Base-by-base conservation (phyloP, 2,797 vertebrate species). In the Mallotus villosus region DNA sequence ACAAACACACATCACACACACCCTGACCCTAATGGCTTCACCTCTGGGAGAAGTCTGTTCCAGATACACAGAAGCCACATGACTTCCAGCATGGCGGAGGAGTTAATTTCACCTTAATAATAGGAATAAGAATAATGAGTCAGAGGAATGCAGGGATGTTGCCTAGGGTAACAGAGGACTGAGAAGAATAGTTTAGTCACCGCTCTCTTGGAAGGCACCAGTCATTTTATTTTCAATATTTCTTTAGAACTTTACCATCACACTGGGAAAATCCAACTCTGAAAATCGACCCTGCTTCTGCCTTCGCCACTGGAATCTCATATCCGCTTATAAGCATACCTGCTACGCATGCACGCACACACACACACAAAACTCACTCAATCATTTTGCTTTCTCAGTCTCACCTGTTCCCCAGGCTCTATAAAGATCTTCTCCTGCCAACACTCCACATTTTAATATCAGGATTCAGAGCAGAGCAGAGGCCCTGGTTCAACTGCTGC, bases 371-470 rank as follows among this genome's bases (percentile, higher is more conserved):
- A 17, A 81, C 57, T 21, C 25, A 17, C 55, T 74, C 55, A 5
- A 55, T 78, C 67, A 78, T 75, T 32, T 63, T 70, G 73, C 69
- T 70, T 69, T 63, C 68, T 9, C 12, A 32, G 12, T 0, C 27
- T 29, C 63, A 80, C 69, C 61, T 2, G 22, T 53, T 29, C 32
- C 58, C 72, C 21, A 80, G 60, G 9, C 66, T 66, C 37, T 41
- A 81, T 78, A 76, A 73, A 74, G 58, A 63, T 46, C 24, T 49
- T 57, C 53, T 55, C 58, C 24, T 41, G 65, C 65, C 61, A 72
- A 72, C 70, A 61, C 32, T 2, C 11, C 25, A 19, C 16, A 64
- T 27, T 73, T 57, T 75, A 79, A 81, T 73, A 73, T 51, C 32
- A 25, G 37, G 74, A 57, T 70, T 70, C 65, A 70, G 49, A 82